These are phyloP conservation scores for Neomonachus schauinslandi DNA, from an alignment of 2,113 vertebrate species.

Conservation along the genomic window DNA sequence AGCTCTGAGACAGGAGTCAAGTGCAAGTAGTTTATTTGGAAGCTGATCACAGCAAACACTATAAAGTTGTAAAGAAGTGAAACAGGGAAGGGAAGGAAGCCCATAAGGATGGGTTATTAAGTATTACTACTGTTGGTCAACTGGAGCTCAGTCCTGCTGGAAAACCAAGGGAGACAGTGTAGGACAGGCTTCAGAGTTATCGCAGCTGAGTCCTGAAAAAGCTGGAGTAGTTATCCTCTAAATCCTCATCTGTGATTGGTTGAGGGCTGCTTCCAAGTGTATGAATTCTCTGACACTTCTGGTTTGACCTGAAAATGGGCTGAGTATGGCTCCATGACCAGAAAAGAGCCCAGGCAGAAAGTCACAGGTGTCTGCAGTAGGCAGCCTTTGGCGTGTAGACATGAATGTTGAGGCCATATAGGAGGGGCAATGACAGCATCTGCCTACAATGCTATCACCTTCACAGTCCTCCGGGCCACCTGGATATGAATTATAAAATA, in stretches of 20 bases:
- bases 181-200: not conserved
- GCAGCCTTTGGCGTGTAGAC: not conserved
- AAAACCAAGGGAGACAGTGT: too few species aligned
- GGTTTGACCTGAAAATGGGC: not conserved
- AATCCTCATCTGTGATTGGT: not conserved
- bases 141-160: not conserved
- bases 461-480: not conserved
- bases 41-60: not conserved
- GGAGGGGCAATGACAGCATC: too few species aligned
- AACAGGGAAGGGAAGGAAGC: not conserved
- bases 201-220: not conserved
- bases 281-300: not conserved
- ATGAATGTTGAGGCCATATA: rapidly evolving
- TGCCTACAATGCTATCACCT: not conserved
- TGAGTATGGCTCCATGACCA: not conserved
- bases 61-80: not conserved
- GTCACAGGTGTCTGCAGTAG: not conserved
- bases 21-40: not conserved
- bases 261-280: not conserved
- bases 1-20: not conserved
- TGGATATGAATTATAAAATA: not conserved
- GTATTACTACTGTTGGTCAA: not conserved
- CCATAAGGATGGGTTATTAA: not conserved
- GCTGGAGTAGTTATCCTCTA: not conserved
- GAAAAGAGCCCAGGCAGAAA: not conserved